Base-by-base conservation (phyloP, 2,797 vertebrate species). In the Sarcophilus harrisii region DNA sequence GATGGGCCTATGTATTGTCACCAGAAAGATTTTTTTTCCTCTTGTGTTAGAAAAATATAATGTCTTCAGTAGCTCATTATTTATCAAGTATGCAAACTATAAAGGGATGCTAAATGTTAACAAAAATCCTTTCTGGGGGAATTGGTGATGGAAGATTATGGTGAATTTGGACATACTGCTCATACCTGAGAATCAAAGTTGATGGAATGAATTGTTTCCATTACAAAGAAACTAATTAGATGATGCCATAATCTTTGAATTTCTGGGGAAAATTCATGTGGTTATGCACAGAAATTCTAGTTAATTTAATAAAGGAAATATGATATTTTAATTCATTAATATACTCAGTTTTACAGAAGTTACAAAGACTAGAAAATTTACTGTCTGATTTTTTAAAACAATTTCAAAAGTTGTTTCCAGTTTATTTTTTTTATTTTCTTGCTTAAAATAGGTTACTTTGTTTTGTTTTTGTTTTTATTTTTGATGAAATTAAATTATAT, bases 1-100 rank as follows among this genome's bases (percentile, higher is more conserved):
- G 92, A 92, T 95, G 92, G 94, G 92, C 73, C 97, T 90, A 95
- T 95, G 91, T 93, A 62, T 81, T 97, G 95, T 95, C 92, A 92
- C 87, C 94, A 93, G 32, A 92, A 95, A 91, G 93, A 54, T 95
- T 96, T 98, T 24, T 45, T 12, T 24, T 59, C 73, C 8, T 87
- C 45, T 87, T 27, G 3, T 45, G 38, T 87, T 87, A 87, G 38
- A 87, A 49, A 87, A 87, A 81, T 81, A 24, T 9, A 95, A 45
- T 6, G 1, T 38, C 5, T 93, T 93, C 81, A 55, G 92, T 96
- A 96, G 97, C 93, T 89, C 93, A 92, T 97, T 96, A 81, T 12
- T 0, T 90, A 32, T 97, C 1, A 94, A 0, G 38, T 27, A 96
- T 28, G 59, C 27, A 57, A 90, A 96, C 96, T 2, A 57, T 90